A percentile compares a stretch with the other conserved stretches of the same genome.
These are phyloP conservation scores for Cyclophora punctaria DNA, from an alignment of 2,888 invertebrate genomes.

Conservation along the genomic window DNA sequence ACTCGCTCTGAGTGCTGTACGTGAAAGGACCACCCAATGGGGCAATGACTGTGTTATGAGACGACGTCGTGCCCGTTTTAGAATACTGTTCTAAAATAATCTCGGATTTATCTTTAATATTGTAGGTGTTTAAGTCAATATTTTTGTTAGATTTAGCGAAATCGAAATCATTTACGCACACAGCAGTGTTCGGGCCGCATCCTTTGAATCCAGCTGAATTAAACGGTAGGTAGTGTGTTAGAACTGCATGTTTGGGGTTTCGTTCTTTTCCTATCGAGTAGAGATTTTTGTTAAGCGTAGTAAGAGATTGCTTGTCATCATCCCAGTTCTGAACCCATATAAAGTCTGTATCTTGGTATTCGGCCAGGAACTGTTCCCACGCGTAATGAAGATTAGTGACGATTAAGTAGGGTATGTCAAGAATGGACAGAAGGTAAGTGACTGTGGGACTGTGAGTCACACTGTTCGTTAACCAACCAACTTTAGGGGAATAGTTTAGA, in stretches of 20 bases:
- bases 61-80: slow-evolving; percentile 88
- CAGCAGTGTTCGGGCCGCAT: slow-evolving; percentile 47
- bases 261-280: slow-evolving; percentile 48
- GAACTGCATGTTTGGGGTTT: slow-evolving; percentile 44
- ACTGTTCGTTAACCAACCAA: slow-evolving; percentile 95
- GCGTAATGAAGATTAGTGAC: slow-evolving; percentile 94
- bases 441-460: slow-evolving; percentile 96
- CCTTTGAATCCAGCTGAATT: slow-evolving; percentile 52
- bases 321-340: slow-evolving; percentile 93
- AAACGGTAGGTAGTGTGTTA: slow-evolving; percentile 55
- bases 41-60: slow-evolving; percentile 92
- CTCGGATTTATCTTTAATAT: slow-evolving; percentile 89
- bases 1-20: slow-evolving; percentile 90
- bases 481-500: slow-evolving; percentile 84
- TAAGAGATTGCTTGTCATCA: slow-evolving; percentile 32
- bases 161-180: slow-evolving; percentile 56
- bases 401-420: slow-evolving; percentile 87
- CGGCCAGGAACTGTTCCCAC: slow-evolving; percentile 94
- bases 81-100: slow-evolving; percentile 90
- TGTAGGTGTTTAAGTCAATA: slow-evolving; percentile 85
- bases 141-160: slow-evolving; percentile 85
- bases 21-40: slow-evolving; percentile 95
- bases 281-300: slow-evolving; percentile 42
- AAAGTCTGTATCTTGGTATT: slow-evolving; percentile 90
- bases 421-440: slow-evolving; percentile 87